Evolutionary conservation across 53 echinoderm and acorn worm species (phyloP), one percentile per base, ranked within the genome.

Genomic region (Paelopatides confundens): DNA sequence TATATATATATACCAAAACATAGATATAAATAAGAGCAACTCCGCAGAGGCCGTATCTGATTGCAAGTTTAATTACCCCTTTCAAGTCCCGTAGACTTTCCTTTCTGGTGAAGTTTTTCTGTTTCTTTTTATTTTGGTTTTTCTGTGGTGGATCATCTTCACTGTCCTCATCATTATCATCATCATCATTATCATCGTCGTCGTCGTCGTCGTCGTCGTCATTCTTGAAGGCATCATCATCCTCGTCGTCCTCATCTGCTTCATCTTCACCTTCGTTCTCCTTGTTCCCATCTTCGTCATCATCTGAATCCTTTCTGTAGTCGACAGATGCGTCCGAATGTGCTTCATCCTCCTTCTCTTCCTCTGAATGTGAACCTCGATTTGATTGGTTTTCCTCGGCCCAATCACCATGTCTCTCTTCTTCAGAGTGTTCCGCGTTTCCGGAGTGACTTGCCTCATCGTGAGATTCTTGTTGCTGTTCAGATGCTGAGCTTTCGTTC

Each of bases 21-120:
- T n/a, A n/a, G n/a, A n/a, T n/a, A n/a, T n/a, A n/a, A n/a, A n/a
- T n/a, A n/a, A n/a, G n/a, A n/a, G n/a, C n/a, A n/a, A n/a, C n/a
- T n/a, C n/a, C 85, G 69, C 36, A 69, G 18, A 18, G n/a, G n/a
- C n/a, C n/a, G n/a, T n/a, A n/a, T n/a, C n/a, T n/a, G n/a, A n/a
- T n/a, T n/a, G n/a, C n/a, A n/a, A n/a, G n/a, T n/a, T n/a, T 31
- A 62, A 79, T 93, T 74, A 95, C 97, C 93, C 89, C 87, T 91
- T 95, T 93, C 31, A 95, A 35, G 71, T 95, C 95, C 91, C 93
- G 93, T 62, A 95, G 62, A 64, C 93, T 96, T 63, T 95, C 95
- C 85, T 89, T 90, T 32, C 92, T 77, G 35, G 86, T 85, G 58
- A 88, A 68, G 27, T 86, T 82, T 52, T 88, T 64, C 31, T 65